Evolutionary conservation across 2,113 vertebrate species (phyloP).

Genomic region (Anolis sagrei): DNA sequence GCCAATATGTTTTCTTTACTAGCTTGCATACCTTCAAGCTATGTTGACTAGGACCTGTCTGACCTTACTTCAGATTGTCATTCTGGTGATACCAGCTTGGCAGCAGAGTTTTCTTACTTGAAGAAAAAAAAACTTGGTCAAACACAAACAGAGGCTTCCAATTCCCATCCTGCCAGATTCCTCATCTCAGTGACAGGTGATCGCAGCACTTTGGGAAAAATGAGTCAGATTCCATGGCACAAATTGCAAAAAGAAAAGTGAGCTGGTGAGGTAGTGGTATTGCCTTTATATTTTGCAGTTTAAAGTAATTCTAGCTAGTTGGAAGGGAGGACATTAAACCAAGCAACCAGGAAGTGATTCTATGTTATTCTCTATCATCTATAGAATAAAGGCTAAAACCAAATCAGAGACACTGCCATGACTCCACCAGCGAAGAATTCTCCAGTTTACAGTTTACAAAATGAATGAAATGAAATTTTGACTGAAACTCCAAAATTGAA

Average conservation of each 20-base stretch:
- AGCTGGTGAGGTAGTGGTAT: not conserved
- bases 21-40: not conserved
- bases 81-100: conserved; percentile 1
- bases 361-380: not conserved
- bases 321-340: not conserved
- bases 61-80: not conserved
- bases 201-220: not conserved
- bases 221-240: not conserved
- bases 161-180: conserved; percentile 10
- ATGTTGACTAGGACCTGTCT: not conserved
- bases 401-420: not conserved
- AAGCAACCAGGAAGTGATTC: not conserved
- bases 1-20: not conserved
- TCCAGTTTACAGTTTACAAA: not conserved
- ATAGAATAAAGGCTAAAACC: not conserved
- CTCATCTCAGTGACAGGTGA: not conserved
- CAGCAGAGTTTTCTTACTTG: conserved; percentile 3
- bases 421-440: not conserved
- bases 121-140: not conserved
- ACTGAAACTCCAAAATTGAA: not conserved
- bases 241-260: not conserved
- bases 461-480: not conserved
- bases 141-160: conserved; percentile 14
- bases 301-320: not conserved
- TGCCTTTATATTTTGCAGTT: not conserved